Evolutionary conservation across 1,140 invertebrate species (phyloP), one percentile per base, ranked within the genome.

Genomic region (Plectrocnemia conspersa): DNA sequence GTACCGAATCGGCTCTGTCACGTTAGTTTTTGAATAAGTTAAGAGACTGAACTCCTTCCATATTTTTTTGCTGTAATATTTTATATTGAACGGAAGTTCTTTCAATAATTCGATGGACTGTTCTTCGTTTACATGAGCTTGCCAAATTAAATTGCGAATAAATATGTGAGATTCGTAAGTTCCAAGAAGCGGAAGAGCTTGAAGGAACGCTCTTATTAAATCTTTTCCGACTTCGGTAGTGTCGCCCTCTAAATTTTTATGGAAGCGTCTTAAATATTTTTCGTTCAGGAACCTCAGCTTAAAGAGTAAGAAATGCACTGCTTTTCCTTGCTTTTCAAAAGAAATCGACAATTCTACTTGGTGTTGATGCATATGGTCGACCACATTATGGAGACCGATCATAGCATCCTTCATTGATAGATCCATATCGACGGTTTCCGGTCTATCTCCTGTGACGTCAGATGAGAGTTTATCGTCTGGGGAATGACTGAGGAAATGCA

Each of bases 171-270:
- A 63, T 5, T 66, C 68, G 9, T 60, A 40, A 1, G 73, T 75
- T n/a, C 76, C 76, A 13, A 72, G 64, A 11, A 70, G 54, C 2
- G 74, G 70, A 7, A 77, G 15, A 19, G 74, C 64, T 56, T 65
- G 53, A 3, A 74, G 52, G 41, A 74, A 76, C 3, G 75, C 61
- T 13, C 69, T 45, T 24, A 54, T 16, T 27, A 52, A 48, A 9
- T 36, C 42, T 52, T 52, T 9, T 9, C 59, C 59, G 16, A 64
- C 58, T 11, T 32, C 42, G 29, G 45, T 50, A 35, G 54, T 45
- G 19, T 5, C 2, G 1, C 65, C 46, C 25, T 64, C 21, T 36
- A 72, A 35, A 16, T 58, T 52, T 18, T 61, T 59, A 40, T 55
- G 67, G 9, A 74, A 52, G 32, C 65, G 32, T 21, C 67, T 52